Evolutionary conservation across 2,113 vertebrate genomes (phyloP), one percentile per base, ranked within the genome.

Genomic region (Taurulus bubalis): DNA sequence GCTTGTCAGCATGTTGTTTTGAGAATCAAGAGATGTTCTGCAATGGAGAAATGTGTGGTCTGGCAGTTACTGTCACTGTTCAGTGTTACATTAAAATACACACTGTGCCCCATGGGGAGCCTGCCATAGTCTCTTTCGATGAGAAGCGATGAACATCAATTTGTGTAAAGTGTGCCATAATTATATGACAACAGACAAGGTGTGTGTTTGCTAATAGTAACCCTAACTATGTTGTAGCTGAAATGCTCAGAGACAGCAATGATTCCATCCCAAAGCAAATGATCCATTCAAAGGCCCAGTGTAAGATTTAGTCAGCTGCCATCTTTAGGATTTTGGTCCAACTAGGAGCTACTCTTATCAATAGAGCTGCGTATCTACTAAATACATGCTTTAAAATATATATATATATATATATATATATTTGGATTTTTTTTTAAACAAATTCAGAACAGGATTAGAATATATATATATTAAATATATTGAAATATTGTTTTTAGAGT

Each of bases 1-100:
- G 67, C 83, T 86, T 86, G 82, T 85, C 88, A 78, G 87, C 75
- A 72, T 89, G 79, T 72, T 85, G 80, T 81, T 87, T 75, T 74
- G 32, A 71, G 60, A 87, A 63, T 76, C 60, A 75, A 63, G 67
- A 84, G 36, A 85, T 71, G 67, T 64, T 71, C 63, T 42, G 58
- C 62, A 73, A 24, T 65, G 75, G 66, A 77, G 72, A 76, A 78
- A 75, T 67, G 49, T 66, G 71, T 40, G 42, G 66, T 68, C 65
- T 82, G 58, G 64, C 71, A 69, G 71, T 36, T 18, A 34, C 34
- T 84, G 70, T 84, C 72, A 83, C 49, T 56, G 10, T 22, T 78
- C 15, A 65, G 65, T 83, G 75, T 82, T 60, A 32, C 79, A 70
- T 77, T 64, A 79, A 77, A 85, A 76, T 24, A 83, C 56, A 75